phyloP scores from a whole-genome alignment of 2,797 vertebrate genomes.

The Gymnoscopelus braueri region DNA sequence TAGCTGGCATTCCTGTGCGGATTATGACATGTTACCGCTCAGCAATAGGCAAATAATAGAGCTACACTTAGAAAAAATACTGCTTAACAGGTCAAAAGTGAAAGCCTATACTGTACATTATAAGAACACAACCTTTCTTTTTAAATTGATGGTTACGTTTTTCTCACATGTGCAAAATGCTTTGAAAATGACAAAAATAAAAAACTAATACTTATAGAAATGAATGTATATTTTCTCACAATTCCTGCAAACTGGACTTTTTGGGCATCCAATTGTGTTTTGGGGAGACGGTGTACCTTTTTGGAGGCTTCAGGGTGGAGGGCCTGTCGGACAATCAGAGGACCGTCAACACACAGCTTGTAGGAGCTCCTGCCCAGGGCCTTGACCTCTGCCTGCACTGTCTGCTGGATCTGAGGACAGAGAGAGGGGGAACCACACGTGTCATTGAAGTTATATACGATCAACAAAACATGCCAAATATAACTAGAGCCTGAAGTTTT shows the following conservation, averaged over 20 bases:
- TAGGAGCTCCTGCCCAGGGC: conserved; percentile 88
- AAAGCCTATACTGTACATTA: background rate
- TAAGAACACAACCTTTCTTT: background rate
- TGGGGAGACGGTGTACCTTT: conserved; percentile 81
- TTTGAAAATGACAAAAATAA: background rate
- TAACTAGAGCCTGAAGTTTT: too few relatives aligned
- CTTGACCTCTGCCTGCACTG: conserved; percentile 89
- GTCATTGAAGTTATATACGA: background rate
- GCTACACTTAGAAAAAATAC: background rate
- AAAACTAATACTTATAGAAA: too few relatives aligned
- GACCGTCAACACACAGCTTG: conserved; percentile 90
- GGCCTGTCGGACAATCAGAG: conserved; percentile 90
- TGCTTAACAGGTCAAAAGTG: background rate
- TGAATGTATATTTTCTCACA: too few relatives aligned
- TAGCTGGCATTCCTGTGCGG: conserved; percentile 24
- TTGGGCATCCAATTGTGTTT: background rate
- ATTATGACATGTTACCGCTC: conserved; percentile 27
- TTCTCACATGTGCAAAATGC: background rate
- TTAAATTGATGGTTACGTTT: background rate
- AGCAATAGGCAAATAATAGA: conserved; percentile 2
- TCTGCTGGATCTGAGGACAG: conserved; percentile 87
- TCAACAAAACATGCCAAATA: background rate
- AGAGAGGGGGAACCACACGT: too few relatives aligned
- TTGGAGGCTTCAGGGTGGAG: conserved; percentile 95
- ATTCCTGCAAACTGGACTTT: background rate